These are phyloP conservation scores for Thymelicus lineola DNA, from an alignment of 2,888 invertebrate species.

Conservation along the genomic window DNA sequence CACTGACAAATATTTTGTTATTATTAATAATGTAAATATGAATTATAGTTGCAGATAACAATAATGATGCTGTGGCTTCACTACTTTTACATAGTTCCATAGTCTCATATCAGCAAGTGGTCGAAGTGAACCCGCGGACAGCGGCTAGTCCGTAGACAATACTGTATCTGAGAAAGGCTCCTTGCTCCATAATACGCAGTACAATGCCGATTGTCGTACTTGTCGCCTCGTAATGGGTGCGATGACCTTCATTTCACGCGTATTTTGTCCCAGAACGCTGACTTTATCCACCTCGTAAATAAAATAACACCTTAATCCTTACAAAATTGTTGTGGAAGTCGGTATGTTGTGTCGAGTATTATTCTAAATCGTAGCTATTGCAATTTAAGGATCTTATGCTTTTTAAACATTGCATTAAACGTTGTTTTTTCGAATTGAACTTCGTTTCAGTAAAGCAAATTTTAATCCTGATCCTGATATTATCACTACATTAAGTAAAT, in stretches of 20 bases:
- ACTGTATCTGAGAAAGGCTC: not conserved
- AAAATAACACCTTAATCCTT: not conserved
- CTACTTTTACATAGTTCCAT: too few species aligned
- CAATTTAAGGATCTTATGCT: too few species aligned
- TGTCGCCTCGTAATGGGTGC: conserved; percentile 39
- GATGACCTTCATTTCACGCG: conserved; percentile 39
- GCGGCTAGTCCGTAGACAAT: not conserved
- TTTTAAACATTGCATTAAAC: too few species aligned
- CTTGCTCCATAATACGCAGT: conserved; percentile 18
- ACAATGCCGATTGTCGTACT: conserved; percentile 31
- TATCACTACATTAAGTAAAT: too few species aligned
- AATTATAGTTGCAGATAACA: too few species aligned
- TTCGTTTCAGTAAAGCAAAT: too few species aligned
- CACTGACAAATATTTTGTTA: not conserved
- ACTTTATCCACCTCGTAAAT: not conserved
- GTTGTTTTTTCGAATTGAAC: too few species aligned
- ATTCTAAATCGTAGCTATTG: too few species aligned
- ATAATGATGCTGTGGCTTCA: too few species aligned
- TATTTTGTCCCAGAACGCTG: conserved; percentile 28
- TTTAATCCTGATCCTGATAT: too few species aligned
- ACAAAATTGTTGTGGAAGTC: not conserved
- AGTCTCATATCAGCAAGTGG: not conserved
- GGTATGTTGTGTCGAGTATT: not conserved
- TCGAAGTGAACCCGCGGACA: not conserved
- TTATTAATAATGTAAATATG: too few species aligned